These are phyloP conservation scores for Drosophila kohkoa DNA, from an alignment of 1,140 invertebrate genomes.

Conservation along the genomic window DNA sequence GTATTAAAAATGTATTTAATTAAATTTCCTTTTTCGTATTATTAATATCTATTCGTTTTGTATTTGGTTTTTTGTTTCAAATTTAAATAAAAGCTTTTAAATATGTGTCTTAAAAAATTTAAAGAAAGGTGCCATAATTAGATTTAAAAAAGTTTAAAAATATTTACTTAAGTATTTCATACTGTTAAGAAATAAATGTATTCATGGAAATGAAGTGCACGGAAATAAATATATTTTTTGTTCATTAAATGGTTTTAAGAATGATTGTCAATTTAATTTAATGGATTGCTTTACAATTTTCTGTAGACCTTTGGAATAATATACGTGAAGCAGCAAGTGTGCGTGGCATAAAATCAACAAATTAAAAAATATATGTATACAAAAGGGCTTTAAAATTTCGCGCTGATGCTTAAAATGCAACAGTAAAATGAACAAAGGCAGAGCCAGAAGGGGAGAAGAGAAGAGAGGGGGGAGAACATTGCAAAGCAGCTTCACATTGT, in stretches of 20 bases:
- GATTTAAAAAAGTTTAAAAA: background rate
- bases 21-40: too few species aligned
- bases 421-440: constrained; percentile 7
- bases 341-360: constrained; percentile 4
- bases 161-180: background rate
- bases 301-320: background rate
- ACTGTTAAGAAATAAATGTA: too few species aligned
- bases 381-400: constrained; percentile 6
- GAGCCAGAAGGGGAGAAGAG: background rate
- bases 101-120: too few species aligned
- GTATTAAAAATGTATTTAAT: too few species aligned
- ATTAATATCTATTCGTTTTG: too few species aligned
- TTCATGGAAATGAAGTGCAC: too few species aligned
- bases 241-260: too few species aligned
- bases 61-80: too few species aligned
- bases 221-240: too few species aligned
- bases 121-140: too few species aligned
- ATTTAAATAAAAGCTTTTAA: too few species aligned
- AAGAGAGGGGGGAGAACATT: background rate
- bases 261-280: background rate
- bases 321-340: background rate
- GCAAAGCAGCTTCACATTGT: constrained; percentile 1
- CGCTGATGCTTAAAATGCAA: constrained; percentile 19
- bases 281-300: background rate
- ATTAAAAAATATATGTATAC: background rate